Percentiles rank a stretch among this genome's conserved stretches.
phyloP scores from a whole-genome alignment of 2,888 invertebrate species.

The Hymenopus coronatus region DNA sequence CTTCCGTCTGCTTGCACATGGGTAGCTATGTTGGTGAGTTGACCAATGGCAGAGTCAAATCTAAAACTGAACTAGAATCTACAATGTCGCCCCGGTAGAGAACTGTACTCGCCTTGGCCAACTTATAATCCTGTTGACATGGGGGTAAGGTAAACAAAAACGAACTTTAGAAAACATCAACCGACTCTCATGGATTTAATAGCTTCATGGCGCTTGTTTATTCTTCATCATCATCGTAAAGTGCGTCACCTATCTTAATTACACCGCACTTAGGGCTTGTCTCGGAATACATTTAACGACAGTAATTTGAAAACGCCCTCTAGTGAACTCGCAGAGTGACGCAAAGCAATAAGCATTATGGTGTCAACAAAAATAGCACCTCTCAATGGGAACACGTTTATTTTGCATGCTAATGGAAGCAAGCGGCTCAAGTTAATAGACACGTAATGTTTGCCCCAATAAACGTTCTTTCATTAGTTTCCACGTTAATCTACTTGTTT shows the following conservation, averaged over 20 bases:
- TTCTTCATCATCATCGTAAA: neutral
- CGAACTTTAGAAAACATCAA: too few species aligned
- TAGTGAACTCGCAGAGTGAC: neutral
- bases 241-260: neutral
- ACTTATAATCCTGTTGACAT: too few species aligned
- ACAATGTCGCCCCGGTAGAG: too few species aligned
- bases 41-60: too few species aligned
- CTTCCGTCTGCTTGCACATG: too few species aligned
- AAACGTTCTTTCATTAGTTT: neutral
- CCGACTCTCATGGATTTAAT: too few species aligned
- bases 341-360: neutral
- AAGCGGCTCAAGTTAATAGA: neutral
- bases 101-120: too few species aligned
- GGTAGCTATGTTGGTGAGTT: too few species aligned
- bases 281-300: neutral
- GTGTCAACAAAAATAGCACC: neutral
- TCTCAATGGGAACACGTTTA: neutral
- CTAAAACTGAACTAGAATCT: too few species aligned
- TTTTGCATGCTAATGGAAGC: neutral
- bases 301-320: neutral
- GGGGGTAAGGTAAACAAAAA: too few species aligned
- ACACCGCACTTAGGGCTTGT: neutral
- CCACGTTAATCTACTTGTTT: conserved; percentile 13
- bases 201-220: neutral
- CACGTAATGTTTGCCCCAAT: neutral